Conservation (phyloP, 1,140 invertebrate species). For the Mylabris phalerata region DNA sequence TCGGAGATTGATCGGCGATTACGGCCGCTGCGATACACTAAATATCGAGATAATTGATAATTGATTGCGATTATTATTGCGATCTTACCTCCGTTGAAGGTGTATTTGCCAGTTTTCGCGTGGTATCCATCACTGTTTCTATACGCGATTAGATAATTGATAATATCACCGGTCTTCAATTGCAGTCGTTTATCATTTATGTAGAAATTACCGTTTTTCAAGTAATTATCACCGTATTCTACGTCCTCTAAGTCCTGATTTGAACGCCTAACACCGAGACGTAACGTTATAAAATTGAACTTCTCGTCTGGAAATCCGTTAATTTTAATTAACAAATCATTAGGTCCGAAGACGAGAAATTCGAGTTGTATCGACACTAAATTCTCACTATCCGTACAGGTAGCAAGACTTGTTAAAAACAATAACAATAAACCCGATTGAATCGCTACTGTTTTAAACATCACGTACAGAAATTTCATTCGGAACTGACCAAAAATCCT, state of each 20-base stretch:
- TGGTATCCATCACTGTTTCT: conserved; percentile 2
- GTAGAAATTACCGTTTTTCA: conserved; percentile 3
- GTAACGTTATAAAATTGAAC: neutral
- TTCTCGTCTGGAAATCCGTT: neutral
- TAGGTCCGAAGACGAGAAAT: neutral
- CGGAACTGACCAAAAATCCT: neutral
- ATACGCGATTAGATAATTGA: conserved; percentile 6
- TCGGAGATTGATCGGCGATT: no score
- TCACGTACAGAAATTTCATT: neutral
- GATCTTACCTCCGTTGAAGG: conserved; percentile 4
- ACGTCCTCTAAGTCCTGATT: neutral
- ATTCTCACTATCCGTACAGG: no score
- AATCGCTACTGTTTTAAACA: neutral
- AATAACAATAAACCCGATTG: neutral
- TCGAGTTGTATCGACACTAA: neutral
- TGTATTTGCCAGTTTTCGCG: conserved; percentile 1
- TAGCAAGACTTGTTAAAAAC: neutral
- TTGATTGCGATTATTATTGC: no score
- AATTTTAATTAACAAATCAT: neutral
- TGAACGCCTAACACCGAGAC: neutral
- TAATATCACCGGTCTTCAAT: neutral
- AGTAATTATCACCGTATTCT: conserved; percentile 4
- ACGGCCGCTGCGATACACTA: no score
- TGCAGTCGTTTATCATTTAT: conserved; percentile 3
- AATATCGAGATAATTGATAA: no score